Evolutionary conservation across 2,888 invertebrate genomes (phyloP), one percentile per base, ranked within the genome.

Genomic region (Drosophila greeni): DNA sequence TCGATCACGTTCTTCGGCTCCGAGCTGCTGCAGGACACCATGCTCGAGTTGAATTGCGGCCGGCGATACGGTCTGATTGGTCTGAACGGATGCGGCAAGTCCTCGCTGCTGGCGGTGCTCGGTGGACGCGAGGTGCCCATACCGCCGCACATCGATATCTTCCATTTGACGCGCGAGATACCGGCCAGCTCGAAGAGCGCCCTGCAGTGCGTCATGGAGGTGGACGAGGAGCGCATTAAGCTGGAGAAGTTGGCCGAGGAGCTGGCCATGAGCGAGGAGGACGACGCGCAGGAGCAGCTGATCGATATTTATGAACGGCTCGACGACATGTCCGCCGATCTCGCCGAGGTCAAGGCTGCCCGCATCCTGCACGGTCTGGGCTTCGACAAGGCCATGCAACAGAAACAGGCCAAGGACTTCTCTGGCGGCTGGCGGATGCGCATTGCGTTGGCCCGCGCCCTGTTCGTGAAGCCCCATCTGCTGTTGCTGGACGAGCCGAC

Each of bases 21-120:
- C 84, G 99, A 99, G 90, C 91, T 99, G 77, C 92, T 99, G 56
- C 95, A 95, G 86, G 99, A 99, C 88, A 97, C 99, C 2, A 93
- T 95, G 89, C 91, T 99, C 31, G 99, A 99, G 90, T 92, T 99
- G 89, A 99, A 99, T 90, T 97, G 97, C 89, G 98, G 99, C 0
- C 92, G 98, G 73, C 92, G 98, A 79, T 99, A 99, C 88, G 99
- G 99, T 77, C 91, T 99, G 11, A 93, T 99, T 76, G 99, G 99
- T 54, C 91, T 96, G n/a, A 99, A 99, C 89, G 99, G 99, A 75
- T 96, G 97, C 88, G 99, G 99, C 91, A 99, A 99, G 89, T 98
- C 98, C 3, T 98, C 98, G 3, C 89, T 99, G 62, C 90, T 99
- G 72, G 92, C 98, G 43, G 96, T 95, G 20, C 90, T 99, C 66